Conservation (phyloP, 2,888 invertebrate genomes). For the Tenthredo notha region DNA sequence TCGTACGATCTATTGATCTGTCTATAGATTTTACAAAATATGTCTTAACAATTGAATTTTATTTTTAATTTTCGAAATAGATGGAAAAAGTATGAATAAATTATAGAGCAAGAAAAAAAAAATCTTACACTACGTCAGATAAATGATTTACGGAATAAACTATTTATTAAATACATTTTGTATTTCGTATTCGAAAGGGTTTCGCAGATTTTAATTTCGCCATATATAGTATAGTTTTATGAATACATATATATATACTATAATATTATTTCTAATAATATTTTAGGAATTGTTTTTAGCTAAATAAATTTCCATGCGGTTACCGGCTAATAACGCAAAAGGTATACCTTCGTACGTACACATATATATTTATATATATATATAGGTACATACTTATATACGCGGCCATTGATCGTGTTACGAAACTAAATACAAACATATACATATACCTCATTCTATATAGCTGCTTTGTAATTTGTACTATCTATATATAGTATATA, state of each 20-base stretch:
- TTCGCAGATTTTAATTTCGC: too few relatives aligned
- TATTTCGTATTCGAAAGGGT: too few relatives aligned
- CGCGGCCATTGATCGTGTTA: constrained; percentile 19
- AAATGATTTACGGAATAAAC: too few relatives aligned
- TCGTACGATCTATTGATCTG: background rate
- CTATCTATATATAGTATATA: background rate
- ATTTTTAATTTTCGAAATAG: background rate
- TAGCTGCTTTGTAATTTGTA: constrained; percentile 35
- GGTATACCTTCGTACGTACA: background rate
- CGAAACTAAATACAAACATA: background rate
- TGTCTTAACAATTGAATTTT: background rate
- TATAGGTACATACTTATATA: background rate
- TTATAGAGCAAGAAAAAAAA: too few relatives aligned
- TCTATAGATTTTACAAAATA: background rate
- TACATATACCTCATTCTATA: background rate
- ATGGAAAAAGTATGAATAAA: too few relatives aligned
- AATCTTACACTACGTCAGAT: too few relatives aligned
- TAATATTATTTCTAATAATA: background rate
- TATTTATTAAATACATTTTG: too few relatives aligned
- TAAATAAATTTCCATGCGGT: background rate
- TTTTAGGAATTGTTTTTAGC: background rate
- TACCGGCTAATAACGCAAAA: background rate
- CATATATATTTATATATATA: too few relatives aligned
- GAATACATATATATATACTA: background rate
- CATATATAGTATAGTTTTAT: background rate